These are phyloP conservation scores for Perodicticus potto DNA, from an alignment of 2,797 vertebrate genomes.

Conservation along the genomic window DNA sequence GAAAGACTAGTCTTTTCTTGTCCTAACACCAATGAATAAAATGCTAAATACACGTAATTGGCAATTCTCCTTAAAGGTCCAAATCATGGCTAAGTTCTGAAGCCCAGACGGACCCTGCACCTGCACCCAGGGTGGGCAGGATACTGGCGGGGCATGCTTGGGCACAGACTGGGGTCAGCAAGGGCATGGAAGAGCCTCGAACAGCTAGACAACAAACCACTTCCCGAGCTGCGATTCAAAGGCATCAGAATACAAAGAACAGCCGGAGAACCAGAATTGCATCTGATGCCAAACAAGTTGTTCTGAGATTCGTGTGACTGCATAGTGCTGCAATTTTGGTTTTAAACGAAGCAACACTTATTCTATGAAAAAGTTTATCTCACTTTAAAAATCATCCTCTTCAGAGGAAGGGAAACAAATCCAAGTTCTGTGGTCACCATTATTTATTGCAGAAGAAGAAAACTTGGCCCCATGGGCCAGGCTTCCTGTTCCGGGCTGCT, in stretches of 20 bases:
- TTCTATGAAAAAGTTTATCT: neutral
- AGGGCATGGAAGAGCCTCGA: neutral
- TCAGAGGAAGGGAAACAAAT: neutral
- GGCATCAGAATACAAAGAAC: neutral
- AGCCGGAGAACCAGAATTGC: neutral
- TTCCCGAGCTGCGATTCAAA: neutral
- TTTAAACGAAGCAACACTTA: neutral
- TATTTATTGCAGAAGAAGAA: neutral
- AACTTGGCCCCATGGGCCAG: neutral
- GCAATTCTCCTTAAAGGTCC: neutral
- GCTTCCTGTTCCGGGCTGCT: neutral
- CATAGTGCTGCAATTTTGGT: neutral
- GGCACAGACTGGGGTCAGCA: neutral
- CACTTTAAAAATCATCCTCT: neutral
- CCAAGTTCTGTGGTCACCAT: neutral
- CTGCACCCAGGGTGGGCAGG: neutral
- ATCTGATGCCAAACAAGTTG: fast-evolving
- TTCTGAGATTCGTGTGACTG: neutral
- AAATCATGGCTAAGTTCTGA: neutral
- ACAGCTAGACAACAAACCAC: neutral
- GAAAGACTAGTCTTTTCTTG: neutral
- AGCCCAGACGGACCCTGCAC: neutral
- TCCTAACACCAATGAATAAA: neutral
- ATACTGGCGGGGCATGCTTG: neutral
- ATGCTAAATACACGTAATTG: neutral